Percentiles rank a stretch among this genome's conserved stretches.
Evolutionary conservation across 2,888 invertebrate species (phyloP).

Genomic region (Aethes cnicana): DNA sequence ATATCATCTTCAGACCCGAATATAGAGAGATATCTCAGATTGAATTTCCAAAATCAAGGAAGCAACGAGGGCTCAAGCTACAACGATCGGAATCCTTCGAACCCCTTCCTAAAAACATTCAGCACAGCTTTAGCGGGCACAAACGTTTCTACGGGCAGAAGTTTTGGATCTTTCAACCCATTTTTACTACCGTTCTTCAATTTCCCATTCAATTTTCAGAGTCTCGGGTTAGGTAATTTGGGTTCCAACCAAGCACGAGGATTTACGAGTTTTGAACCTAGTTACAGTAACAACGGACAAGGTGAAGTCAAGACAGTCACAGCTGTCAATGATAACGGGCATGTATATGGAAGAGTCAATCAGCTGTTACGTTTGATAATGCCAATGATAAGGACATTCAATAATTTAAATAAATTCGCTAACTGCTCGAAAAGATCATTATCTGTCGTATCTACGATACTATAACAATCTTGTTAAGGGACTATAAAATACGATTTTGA

Average conservation of each 20-base stretch:
- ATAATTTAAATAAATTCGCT: background rate
- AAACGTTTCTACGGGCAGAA: slow-evolving; percentile 49
- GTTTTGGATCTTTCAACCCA: slow-evolving; percentile 51
- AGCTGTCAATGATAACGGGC: slow-evolving; percentile 59
- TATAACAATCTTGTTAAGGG: too few relatives aligned
- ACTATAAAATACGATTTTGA: background rate
- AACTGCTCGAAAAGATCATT: background rate
- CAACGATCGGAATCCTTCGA: slow-evolving; percentile 31
- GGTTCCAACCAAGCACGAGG: slow-evolving; percentile 53
- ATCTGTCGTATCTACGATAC: too few relatives aligned
- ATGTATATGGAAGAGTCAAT: slow-evolving; percentile 56
- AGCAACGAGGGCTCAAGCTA: slow-evolving; percentile 37
- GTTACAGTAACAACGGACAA: slow-evolving; percentile 43
- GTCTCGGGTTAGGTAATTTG: slow-evolving; percentile 38
- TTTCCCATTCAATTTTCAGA: slow-evolving; percentile 47
- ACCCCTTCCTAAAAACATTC: slow-evolving; percentile 43
- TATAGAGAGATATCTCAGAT: slow-evolving; percentile 48
- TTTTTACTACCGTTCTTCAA: slow-evolving; percentile 52
- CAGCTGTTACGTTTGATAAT: slow-evolving; percentile 49
- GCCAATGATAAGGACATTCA: slow-evolving; percentile 38
- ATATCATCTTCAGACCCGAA: slow-evolving; percentile 59
- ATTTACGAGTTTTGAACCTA: slow-evolving; percentile 50
- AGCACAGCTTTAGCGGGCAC: slow-evolving; percentile 50
- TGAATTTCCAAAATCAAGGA: slow-evolving; percentile 29
- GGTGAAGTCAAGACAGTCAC: slow-evolving; percentile 47